These are phyloP conservation scores for Heliconius eleuchia DNA, from an alignment of 1,140 invertebrate species.

Conservation along the genomic window DNA sequence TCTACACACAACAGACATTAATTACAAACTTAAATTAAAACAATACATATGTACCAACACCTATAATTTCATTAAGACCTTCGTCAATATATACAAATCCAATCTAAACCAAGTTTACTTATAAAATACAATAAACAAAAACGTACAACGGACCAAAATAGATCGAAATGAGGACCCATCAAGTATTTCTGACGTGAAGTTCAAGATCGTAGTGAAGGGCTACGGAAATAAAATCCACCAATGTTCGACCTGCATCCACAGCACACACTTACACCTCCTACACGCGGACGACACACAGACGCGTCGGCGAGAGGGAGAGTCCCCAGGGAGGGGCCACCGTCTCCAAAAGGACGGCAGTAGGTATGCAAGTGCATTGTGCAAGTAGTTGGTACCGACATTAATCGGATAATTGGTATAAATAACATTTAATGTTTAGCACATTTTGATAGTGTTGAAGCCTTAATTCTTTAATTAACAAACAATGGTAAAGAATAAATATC, in stretches of 20 bases:
- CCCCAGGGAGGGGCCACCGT: slow-evolving; percentile 78
- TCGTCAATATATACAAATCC: not conserved
- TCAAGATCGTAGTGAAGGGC: slow-evolving; percentile 43
- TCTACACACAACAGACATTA: no score
- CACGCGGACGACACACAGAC: slow-evolving; percentile 45
- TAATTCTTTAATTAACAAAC: no score
- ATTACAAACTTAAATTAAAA: no score
- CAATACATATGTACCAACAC: no score
- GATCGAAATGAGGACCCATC: not conserved
- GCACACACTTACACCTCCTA: slow-evolving; percentile 39
- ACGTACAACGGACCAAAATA: not conserved
- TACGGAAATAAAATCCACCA: slow-evolving; percentile 59
- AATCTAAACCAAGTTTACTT: not conserved
- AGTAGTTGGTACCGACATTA: not conserved
- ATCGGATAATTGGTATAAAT: not conserved
- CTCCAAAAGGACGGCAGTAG: slow-evolving; percentile 75
- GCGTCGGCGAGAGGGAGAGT: slow-evolving; percentile 71
- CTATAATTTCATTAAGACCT: not conserved
- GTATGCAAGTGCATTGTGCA: slow-evolving; percentile 75
- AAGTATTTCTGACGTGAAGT: slow-evolving; percentile 40
- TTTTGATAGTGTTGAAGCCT: not conserved
- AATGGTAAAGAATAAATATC: no score
- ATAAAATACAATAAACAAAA: not conserved
- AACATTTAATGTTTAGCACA: not conserved
- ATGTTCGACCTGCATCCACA: slow-evolving; percentile 43